Evolutionary conservation across 2,797 vertebrate species (phyloP).

Genomic region (Pipistrellus nathusii): DNA sequence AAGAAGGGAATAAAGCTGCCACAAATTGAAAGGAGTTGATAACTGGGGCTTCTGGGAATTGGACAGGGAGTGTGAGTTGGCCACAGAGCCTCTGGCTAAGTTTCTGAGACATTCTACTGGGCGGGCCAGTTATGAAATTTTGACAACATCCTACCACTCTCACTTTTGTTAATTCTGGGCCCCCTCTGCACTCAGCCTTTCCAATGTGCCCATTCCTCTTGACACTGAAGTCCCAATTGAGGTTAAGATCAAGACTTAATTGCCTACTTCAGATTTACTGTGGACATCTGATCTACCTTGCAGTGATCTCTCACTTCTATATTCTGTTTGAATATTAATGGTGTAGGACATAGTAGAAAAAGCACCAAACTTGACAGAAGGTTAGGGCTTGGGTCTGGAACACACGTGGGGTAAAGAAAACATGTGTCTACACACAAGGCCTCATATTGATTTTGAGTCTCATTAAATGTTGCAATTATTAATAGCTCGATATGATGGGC

Average conservation of each 20-base stretch:
- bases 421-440: neutral
- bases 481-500: neutral
- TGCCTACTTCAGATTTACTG: neutral
- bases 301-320: neutral
- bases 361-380: neutral
- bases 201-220: neutral
- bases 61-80: neutral
- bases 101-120: constrained; percentile 19
- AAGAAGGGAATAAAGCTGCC: neutral
- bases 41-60: constrained; percentile 5
- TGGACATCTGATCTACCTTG: neutral
- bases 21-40: neutral
- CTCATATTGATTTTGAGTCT: neutral
- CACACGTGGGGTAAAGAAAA: neutral
- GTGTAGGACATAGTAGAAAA: neutral
- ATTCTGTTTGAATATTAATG: neutral
- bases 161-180: neutral
- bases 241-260: neutral
- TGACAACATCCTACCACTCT: neutral
- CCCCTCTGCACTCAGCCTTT: neutral
- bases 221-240: neutral
- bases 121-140: constrained; percentile 13
- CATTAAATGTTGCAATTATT: neutral
- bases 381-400: neutral
- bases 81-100: neutral